Conservation (phyloP, 1,140 invertebrate species). For the Drosophila elegans region DNA sequence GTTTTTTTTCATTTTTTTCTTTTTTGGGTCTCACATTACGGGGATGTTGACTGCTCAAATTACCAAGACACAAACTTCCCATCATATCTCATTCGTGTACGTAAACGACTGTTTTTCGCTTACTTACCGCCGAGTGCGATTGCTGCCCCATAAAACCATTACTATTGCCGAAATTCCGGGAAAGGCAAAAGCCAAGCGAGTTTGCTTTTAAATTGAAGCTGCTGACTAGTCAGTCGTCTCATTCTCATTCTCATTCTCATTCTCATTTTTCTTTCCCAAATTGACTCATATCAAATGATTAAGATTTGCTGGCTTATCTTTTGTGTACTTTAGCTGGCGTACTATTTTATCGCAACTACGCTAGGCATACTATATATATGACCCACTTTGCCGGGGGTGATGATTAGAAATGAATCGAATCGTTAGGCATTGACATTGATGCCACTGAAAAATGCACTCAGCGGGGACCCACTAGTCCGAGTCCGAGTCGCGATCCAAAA, state of each 20-base stretch:
- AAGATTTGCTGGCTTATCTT: conserved; percentile 50
- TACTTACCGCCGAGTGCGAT: conserved; percentile 14
- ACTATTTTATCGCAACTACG: conserved; percentile 53
- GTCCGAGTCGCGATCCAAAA: conserved; percentile 39
- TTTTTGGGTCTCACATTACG: conserved; percentile 51
- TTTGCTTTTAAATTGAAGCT: conserved; percentile 70
- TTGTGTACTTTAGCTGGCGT: conserved; percentile 15
- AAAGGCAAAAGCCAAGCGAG: conserved; percentile 50
- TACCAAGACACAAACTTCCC: conserved; percentile 61
- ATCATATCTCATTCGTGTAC: conserved; percentile 52
- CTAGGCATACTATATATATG: conserved; percentile 21
- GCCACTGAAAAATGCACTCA: conserved; percentile 51
- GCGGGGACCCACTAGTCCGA: conserved; percentile 49
- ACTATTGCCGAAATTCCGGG: conserved; percentile 74
- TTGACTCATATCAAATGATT: conserved; percentile 63
- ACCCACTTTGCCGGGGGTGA: conserved; percentile 55
- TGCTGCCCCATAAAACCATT: conserved; percentile 71
- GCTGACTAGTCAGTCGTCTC: conserved; percentile 2
- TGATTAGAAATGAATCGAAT: conserved; percentile 12
- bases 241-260: conserved; percentile 5
- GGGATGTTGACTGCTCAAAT: conserved; percentile 45
- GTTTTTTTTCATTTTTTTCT: neutral
- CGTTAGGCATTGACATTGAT: conserved; percentile 71
- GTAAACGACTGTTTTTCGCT: conserved; percentile 1
- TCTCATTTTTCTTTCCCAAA: conserved; percentile 21